A percentile compares a stretch with the other conserved stretches of the same genome.
These are phyloP conservation scores for Enhydra lutris DNA, from an alignment of 2,113 vertebrate genomes.

Conservation along the genomic window DNA sequence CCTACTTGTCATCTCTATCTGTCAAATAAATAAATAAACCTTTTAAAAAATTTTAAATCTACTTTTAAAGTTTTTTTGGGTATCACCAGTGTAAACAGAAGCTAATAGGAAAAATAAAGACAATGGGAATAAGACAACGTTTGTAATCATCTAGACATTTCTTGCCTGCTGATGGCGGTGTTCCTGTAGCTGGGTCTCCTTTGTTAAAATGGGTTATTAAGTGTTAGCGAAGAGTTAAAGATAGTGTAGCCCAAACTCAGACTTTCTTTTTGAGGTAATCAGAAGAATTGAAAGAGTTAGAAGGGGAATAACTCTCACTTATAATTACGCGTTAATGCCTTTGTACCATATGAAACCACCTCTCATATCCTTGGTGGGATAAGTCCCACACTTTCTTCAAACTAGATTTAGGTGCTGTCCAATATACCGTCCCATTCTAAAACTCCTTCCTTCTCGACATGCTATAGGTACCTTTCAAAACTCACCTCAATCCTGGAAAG, in stretches of 20 bases:
- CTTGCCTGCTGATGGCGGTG: not conserved
- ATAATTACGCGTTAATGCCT: not conserved
- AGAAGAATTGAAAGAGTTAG: not conserved
- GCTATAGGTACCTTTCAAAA: not conserved
- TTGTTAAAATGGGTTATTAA: slow-evolving; percentile 27
- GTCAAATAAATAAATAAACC: too few species aligned
- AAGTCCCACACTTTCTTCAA: not conserved
- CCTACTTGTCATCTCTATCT: too few species aligned
- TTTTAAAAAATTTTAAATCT: not conserved
- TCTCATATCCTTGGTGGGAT: not conserved
- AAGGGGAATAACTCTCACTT: not conserved
- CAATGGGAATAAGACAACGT: not conserved
- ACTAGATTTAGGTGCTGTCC: not conserved
- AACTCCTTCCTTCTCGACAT: not conserved
- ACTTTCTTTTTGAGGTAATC: not conserved
- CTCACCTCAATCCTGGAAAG: not conserved
- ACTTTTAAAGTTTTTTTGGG: not conserved
- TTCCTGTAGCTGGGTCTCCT: not conserved
- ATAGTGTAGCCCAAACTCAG: not conserved
- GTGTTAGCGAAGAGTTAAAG: not conserved
- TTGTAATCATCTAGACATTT: not conserved
- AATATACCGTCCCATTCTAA: not conserved
- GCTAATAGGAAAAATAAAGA: not conserved
- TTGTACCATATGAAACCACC: not conserved
- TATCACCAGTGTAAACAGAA: not conserved